These are phyloP conservation scores for Helicorthomorpha holstii DNA, from an alignment of 1,140 invertebrate genomes.

Conservation along the genomic window DNA sequence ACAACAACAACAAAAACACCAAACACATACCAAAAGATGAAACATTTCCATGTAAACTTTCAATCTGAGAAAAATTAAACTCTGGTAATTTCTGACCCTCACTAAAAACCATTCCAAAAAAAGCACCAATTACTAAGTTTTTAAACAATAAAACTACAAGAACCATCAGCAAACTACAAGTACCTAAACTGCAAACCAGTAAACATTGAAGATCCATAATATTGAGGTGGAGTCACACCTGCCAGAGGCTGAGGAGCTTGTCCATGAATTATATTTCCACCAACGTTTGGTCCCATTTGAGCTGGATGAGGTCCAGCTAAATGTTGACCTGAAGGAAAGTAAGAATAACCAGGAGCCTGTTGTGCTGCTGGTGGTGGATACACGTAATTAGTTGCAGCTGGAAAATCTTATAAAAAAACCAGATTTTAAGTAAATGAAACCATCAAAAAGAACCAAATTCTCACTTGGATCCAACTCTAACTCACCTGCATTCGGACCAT, in stretches of 20 bases:
- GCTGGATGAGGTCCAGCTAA: neutral
- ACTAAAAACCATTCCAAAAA: slow-evolving; percentile 12
- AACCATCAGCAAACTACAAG: neutral
- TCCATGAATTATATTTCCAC: neutral
- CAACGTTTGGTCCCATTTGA: no score
- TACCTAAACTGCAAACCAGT: slow-evolving; percentile 3
- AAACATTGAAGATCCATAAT: neutral
- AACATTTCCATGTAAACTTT: slow-evolving; percentile 4
- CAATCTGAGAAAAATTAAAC: slow-evolving; percentile 14
- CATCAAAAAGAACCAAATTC: neutral
- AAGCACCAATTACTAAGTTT: no score
- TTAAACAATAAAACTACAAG: neutral
- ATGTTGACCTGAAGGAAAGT: neutral
- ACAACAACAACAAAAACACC: no score
- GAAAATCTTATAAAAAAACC: neutral
- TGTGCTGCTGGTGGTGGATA: no score
- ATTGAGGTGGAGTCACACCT: neutral
- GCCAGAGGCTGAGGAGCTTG: neutral
- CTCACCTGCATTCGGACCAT: neutral
- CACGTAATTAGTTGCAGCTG: no score
- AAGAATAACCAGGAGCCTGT: neutral
- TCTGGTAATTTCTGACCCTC: slow-evolving; percentile 15
- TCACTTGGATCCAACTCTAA: neutral
- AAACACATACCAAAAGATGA: no score
- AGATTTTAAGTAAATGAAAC: neutral